Evolutionary conservation across 2,888 invertebrate genomes (phyloP).

Genomic region (Alcis repandata): DNA sequence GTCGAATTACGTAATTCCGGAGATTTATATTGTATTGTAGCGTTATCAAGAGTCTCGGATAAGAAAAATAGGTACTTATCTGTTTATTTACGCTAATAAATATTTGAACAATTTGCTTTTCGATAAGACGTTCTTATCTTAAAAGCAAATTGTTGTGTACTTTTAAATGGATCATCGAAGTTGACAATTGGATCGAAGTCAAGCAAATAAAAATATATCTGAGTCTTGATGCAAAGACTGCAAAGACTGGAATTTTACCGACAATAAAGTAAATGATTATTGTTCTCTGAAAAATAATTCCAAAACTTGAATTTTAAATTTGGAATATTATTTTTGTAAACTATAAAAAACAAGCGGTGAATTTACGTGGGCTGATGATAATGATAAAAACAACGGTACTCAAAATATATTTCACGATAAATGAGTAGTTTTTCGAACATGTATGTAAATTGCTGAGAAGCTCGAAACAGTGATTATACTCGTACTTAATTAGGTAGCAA

Average conservation of each 20-base stretch:
- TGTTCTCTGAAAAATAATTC: too few species aligned
- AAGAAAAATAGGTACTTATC: slow-evolving; percentile 1
- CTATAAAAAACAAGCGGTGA: too few species aligned
- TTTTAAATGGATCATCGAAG: slow-evolving; percentile 34
- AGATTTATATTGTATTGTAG: slow-evolving; percentile 1
- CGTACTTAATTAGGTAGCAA: not conserved
- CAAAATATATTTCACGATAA: too few species aligned
- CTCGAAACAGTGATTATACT: too few species aligned
- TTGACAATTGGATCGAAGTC: slow-evolving; percentile 47
- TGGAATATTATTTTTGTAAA: too few species aligned
- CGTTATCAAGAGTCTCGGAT: slow-evolving; percentile 4
- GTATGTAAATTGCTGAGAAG: too few species aligned
- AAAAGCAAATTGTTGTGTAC: slow-evolving; percentile 16
- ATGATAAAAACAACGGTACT: too few species aligned
- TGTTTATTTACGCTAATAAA: slow-evolving; percentile 23
- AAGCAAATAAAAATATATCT: slow-evolving; percentile 46
- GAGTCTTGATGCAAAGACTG: not conserved
- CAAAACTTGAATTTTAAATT: too few species aligned
- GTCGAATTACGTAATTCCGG: slow-evolving; percentile 2
- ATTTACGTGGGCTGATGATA: too few species aligned
- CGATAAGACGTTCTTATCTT: slow-evolving; percentile 43
- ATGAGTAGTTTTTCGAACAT: too few species aligned
- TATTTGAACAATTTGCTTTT: slow-evolving; percentile 48
- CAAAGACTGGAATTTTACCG: not conserved
- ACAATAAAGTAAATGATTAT: not conserved